Conservation (phyloP, 2,888 invertebrate species). For the Catocala nupta region DNA sequence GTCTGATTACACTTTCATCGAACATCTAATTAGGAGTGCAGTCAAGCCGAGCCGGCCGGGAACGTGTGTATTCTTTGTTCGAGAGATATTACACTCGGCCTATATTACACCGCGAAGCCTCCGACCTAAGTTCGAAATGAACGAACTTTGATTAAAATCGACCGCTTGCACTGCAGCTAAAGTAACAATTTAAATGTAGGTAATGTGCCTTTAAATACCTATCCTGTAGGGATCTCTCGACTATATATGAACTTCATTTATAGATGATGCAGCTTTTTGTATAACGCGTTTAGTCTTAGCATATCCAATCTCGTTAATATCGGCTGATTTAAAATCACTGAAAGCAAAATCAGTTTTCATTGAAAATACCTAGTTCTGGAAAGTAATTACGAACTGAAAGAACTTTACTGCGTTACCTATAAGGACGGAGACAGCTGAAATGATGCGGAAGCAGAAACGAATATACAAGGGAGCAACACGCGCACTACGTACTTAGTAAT, state of each 20-base stretch:
- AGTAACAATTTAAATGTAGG: constrained; percentile 51
- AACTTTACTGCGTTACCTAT: not conserved
- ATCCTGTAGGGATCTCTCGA: constrained; percentile 15
- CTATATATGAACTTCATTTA: constrained; percentile 1
- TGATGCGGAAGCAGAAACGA: too few species aligned
- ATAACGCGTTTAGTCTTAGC: constrained; percentile 26
- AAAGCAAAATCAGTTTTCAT: constrained; percentile 35
- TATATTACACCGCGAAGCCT: constrained; percentile 73
- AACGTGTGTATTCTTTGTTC: constrained; percentile 83
- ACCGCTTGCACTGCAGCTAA: constrained; percentile 62
- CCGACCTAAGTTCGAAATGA: constrained; percentile 77
- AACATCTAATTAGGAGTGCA: constrained; percentile 87
- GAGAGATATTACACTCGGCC: constrained; percentile 76
- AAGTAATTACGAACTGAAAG: not conserved
- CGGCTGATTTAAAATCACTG: constrained; percentile 31
- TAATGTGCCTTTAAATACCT: constrained; percentile 31
- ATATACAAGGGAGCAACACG: not conserved
- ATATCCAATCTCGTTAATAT: constrained; percentile 24
- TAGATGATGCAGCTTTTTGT: constrained; percentile 6
- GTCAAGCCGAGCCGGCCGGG: constrained; percentile 65
- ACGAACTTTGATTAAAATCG: constrained; percentile 83
- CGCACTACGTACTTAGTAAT: constrained; percentile 19
- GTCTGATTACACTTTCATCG: constrained; percentile 87
- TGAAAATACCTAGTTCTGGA: not conserved
- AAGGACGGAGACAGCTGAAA: not conserved